A percentile compares a stretch with the other conserved stretches of the same genome.
Conservation (phyloP, 2,797 vertebrate species). For the Salarias fasciatus region DNA sequence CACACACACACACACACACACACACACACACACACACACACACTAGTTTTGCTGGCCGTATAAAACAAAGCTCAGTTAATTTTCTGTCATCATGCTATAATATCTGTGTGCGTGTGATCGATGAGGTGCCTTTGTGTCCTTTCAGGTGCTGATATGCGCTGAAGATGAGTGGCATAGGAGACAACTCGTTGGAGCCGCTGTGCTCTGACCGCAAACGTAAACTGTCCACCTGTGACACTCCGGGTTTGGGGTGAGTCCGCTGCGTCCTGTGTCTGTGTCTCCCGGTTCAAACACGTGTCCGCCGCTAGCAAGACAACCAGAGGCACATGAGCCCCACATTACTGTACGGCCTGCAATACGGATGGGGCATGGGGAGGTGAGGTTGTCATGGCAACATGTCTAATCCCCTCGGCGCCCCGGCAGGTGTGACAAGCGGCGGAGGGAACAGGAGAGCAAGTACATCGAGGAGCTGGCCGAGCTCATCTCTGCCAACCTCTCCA, state of each 20-base stretch:
- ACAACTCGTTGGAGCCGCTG: constrained; percentile 91
- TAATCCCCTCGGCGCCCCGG: constrained; percentile 69
- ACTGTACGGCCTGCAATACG: constrained; percentile 35
- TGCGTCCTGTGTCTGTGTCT: constrained; percentile 6
- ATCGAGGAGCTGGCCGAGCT: constrained; percentile 98
- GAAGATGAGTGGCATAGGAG: constrained; percentile 95
- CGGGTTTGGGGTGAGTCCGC: constrained; percentile 87
- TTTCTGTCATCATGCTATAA: not conserved
- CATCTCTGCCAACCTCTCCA: constrained; percentile 98
- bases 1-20: no score
- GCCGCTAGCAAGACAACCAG: constrained; percentile 26
- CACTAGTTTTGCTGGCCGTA: no score
- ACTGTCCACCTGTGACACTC: constrained; percentile 91
- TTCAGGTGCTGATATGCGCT: constrained; percentile 91
- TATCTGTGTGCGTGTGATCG: not conserved
- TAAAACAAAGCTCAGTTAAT: no score
- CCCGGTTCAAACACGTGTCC: constrained; percentile 2
- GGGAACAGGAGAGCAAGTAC: constrained; percentile 99
- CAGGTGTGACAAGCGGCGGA: constrained; percentile 95
- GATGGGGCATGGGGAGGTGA: constrained; percentile 46
- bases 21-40: no score
- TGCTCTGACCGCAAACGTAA: constrained; percentile 95
- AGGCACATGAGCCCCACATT: constrained; percentile 30
- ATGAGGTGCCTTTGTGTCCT: constrained; percentile 25
- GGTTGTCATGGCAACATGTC: constrained; percentile 72